Conservation (phyloP, 2,888 invertebrate species). For the Coelinius sp. region DNA sequence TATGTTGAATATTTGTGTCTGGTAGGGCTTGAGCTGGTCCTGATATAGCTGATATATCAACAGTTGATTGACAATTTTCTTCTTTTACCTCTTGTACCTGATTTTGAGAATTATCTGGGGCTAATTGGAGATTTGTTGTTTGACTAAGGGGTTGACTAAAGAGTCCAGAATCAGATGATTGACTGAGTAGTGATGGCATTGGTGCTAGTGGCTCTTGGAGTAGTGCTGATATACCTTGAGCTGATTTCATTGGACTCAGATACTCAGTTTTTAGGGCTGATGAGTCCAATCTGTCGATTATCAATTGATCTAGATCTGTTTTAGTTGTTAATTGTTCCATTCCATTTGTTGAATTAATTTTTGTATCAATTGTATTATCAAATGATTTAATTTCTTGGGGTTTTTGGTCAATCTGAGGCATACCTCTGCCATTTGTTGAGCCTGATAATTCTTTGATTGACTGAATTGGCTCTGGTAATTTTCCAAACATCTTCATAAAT, state of each 20-base stretch:
- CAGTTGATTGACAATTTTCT: slow-evolving; percentile 55
- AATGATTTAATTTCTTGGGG: slow-evolving; percentile 60
- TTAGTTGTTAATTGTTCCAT: slow-evolving; percentile 48
- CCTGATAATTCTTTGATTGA: slow-evolving; percentile 58
- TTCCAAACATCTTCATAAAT: slow-evolving; percentile 58
- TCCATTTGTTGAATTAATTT: slow-evolving; percentile 60
- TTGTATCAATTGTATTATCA: slow-evolving; percentile 56
- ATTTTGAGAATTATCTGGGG: slow-evolving; percentile 45
- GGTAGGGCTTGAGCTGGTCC: slow-evolving; percentile 50
- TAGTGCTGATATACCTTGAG: slow-evolving; percentile 65
- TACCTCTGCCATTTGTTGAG: slow-evolving; percentile 49
- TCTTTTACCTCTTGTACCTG: slow-evolving; percentile 18
- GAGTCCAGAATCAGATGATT: slow-evolving; percentile 36
- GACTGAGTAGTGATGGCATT: slow-evolving; percentile 60
- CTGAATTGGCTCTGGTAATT: slow-evolving; percentile 60
- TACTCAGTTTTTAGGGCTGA: slow-evolving; percentile 51
- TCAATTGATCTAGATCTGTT: neutral
- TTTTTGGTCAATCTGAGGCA: slow-evolving; percentile 38
- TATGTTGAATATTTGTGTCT: slow-evolving; percentile 42
- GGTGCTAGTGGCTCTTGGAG: slow-evolving; percentile 63
- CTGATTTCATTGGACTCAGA: slow-evolving; percentile 63
- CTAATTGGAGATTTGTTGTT: slow-evolving; percentile 59
- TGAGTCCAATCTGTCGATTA: slow-evolving; percentile 3
- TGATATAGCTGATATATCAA: slow-evolving; percentile 57
- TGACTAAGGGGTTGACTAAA: slow-evolving; percentile 1